phyloP scores from a whole-genome alignment of 2,888 invertebrate species.

The Panzeria rudis region DNA sequence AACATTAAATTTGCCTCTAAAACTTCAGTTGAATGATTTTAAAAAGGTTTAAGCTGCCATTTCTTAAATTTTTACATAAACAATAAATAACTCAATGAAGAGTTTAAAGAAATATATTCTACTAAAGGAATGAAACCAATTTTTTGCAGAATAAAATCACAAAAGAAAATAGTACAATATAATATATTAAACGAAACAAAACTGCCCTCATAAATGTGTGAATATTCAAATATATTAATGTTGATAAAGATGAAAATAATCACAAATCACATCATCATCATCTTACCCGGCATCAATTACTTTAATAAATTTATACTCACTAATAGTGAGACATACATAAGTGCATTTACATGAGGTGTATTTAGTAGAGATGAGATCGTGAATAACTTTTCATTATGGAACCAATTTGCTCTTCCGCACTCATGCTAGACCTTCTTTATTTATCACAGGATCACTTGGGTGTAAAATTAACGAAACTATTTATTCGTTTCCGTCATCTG shows the following conservation, averaged over 20 bases:
- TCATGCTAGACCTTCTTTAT: too few relatives aligned
- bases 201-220: slow-evolving; percentile 40
- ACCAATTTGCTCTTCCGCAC: too few relatives aligned
- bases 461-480: too few relatives aligned
- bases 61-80: not conserved
- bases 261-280: slow-evolving; percentile 1
- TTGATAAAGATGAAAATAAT: slow-evolving; percentile 28
- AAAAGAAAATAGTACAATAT: slow-evolving; percentile 24
- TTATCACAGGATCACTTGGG: too few relatives aligned
- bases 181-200: slow-evolving; percentile 17
- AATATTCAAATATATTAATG: not conserved
- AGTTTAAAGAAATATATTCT: not conserved
- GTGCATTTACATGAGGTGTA: not conserved
- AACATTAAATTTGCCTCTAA: slow-evolving; percentile 3
- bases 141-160: not conserved
- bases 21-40: slow-evolving; percentile 40
- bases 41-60: slow-evolving; percentile 22
- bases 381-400: too few relatives aligned
- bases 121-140: not conserved
- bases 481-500: too few relatives aligned
- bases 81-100: not conserved
- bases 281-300: not conserved
- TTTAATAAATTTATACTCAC: too few relatives aligned
- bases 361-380: not conserved
- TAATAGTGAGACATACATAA: not conserved